Conservation (phyloP, 2,797 vertebrate species). For the Salarias fasciatus region DNA sequence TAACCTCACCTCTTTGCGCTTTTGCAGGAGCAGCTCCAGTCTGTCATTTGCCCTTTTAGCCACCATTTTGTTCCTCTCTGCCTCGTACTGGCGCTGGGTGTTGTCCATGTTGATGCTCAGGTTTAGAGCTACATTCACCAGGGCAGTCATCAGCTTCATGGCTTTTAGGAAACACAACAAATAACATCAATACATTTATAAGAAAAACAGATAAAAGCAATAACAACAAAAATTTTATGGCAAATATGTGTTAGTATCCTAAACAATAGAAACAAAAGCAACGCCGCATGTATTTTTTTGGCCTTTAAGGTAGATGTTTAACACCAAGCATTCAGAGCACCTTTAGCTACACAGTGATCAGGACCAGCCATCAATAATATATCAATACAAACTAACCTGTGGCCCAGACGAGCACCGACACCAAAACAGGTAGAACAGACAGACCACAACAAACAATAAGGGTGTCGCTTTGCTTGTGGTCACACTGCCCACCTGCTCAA, state of each 20-base stretch:
- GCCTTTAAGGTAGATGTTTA: too few species aligned
- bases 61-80: slow-evolving; percentile 97
- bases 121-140: slow-evolving; percentile 99
- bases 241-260: too few species aligned
- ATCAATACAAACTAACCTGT: not conserved
- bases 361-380: too few species aligned
- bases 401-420: not conserved
- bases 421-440: slow-evolving; percentile 15
- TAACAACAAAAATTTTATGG: too few species aligned
- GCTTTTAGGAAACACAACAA: slow-evolving; percentile 75
- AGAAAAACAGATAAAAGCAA: too few species aligned
- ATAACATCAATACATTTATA: too few species aligned
- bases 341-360: too few species aligned
- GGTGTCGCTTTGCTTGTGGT: not conserved
- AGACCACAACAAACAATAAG: not conserved
- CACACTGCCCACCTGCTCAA: slow-evolving; percentile 2
- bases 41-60: slow-evolving; percentile 97
- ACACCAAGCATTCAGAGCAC: too few species aligned
- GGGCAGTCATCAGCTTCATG: slow-evolving; percentile 99
- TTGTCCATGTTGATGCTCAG: slow-evolving; percentile 99
- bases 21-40: slow-evolving; percentile 95
- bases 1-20: slow-evolving; percentile 94
- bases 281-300: too few species aligned
- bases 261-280: too few species aligned
- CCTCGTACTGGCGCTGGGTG: slow-evolving; percentile 97